Evolutionary conservation across 2,113 vertebrate genomes (phyloP).

Genomic region (Entosphenus tridentatus): DNA sequence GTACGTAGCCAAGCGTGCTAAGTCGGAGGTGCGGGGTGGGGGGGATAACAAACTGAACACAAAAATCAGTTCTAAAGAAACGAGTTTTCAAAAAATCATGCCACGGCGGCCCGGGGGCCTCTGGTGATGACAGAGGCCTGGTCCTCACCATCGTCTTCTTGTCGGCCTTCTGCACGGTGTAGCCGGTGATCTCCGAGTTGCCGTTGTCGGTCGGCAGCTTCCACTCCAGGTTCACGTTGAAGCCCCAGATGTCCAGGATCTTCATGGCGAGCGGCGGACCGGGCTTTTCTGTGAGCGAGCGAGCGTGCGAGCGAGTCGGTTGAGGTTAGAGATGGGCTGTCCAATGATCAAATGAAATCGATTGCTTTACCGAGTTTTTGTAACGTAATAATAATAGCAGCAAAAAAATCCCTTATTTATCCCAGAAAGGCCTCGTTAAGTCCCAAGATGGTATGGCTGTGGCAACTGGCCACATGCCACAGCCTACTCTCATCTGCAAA

Average conservation of each 20-base stretch:
- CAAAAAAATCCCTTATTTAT: slow-evolving; percentile 1
- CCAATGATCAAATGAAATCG: neutral
- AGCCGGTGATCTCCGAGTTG: slow-evolving; percentile 48
- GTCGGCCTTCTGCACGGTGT: slow-evolving; percentile 54
- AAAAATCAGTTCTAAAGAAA: too few relatives aligned
- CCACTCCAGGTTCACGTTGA: slow-evolving; percentile 53
- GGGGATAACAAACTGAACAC: too few relatives aligned
- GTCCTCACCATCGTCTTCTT: slow-evolving; percentile 50
- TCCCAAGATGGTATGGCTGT: neutral
- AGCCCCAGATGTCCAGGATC: slow-evolving; percentile 63
- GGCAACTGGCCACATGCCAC: neutral
- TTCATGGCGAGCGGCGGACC: slow-evolving; percentile 29
- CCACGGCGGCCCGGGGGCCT: too few relatives aligned
- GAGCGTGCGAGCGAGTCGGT: slow-evolving; percentile 7
- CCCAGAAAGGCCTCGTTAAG: neutral
- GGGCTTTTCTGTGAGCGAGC: slow-evolving; percentile 36
- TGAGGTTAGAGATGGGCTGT: neutral
- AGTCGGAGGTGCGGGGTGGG: too few relatives aligned
- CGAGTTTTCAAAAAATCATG: too few relatives aligned
- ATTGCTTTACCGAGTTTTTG: neutral
- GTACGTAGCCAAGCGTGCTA: too few relatives aligned
- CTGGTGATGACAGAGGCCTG: too few relatives aligned
- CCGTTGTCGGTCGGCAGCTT: slow-evolving; percentile 47
- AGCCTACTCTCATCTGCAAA: neutral
- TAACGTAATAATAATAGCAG: too few relatives aligned